Conservation (phyloP, 2,797 vertebrate species). For the Craterocephalus amniculus region DNA sequence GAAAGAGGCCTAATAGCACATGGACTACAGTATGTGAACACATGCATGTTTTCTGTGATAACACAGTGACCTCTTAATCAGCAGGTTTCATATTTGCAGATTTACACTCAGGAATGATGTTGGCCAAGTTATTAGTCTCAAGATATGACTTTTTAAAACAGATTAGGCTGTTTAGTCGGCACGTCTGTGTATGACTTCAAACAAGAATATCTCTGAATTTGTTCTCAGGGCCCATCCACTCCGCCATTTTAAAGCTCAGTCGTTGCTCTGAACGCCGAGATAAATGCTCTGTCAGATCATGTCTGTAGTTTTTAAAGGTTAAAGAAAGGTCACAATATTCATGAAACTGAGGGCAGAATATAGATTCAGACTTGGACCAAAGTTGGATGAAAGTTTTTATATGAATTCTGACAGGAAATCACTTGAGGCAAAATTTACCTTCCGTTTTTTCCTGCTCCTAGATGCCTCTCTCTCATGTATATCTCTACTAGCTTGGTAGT, state of each 20-base stretch:
- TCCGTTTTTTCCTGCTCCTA: background rate
- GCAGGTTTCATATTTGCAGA: slow-evolving; percentile 57
- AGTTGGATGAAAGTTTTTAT: background rate
- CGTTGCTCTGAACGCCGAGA: background rate
- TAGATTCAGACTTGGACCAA: background rate
- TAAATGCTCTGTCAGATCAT: background rate
- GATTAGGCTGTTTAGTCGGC: slow-evolving; percentile 43
- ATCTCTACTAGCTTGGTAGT: too few relatives aligned
- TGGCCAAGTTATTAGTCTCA: slow-evolving; percentile 50
- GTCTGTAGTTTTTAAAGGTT: background rate
- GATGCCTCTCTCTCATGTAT: background rate
- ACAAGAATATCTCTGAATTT: slow-evolving; percentile 22
- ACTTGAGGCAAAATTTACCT: background rate
- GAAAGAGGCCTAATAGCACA: slow-evolving; percentile 61
- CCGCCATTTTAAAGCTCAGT: background rate
- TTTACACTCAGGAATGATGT: slow-evolving; percentile 47
- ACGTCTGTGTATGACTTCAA: slow-evolving; percentile 45
- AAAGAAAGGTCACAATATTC: background rate
- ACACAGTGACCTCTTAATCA: slow-evolving; percentile 63
- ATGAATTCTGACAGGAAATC: background rate
- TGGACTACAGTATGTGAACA: slow-evolving; percentile 49
- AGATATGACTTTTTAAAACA: slow-evolving; percentile 54
- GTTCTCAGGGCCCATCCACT: slow-evolving; percentile 19
- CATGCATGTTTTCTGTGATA: slow-evolving; percentile 72
- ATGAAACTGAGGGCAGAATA: background rate